Base-by-base conservation (phyloP, 2,797 vertebrate genomes). In the Ataeniobius toweri region DNA sequence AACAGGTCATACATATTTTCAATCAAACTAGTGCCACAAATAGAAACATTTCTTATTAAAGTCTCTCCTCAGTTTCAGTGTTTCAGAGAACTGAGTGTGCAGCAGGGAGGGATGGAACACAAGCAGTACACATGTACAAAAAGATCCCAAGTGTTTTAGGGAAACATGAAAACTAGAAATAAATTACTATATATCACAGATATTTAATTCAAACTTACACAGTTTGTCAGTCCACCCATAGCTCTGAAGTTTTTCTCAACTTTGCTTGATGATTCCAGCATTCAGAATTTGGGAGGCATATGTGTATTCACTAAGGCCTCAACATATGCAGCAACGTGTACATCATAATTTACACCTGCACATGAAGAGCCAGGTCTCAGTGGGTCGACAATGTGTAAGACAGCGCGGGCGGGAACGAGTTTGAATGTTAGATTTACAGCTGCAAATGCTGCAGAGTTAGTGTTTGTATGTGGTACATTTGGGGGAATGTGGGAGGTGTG, bases 1-100 rank as follows among this genome's bases (percentile, higher is more conserved):
- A 85, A 74, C 14, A 46, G 86, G 78, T 86, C 73, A 68, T 31
- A 75, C 73, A 68, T 31, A 75, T 68, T 74, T 70, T 88, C 77
- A 72, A 24, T 76, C 59, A 71, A 9, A 82, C 76, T 68, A 61
- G 55, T 75, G 59, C 74, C 48, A 56, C 48, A 56, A 74, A 70
- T 22, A 26, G 59, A 59, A 79, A 67, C 67, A 61, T 56, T 16
- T 75, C 74, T 71, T 46, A 67, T 36, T 75, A 53, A 74, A 68
- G 65, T 68, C 61, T 39, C 36, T 58, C 55, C 65, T 79, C 14
- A 26, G 59, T 59, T 65, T 39, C 31, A 36, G 36, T 36, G 36
- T 36, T 36, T 36, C 36, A 36, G 36, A 36, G 36, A 36, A 59
- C 4, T 59, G 56, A 59, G 13, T 14, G 26, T 26, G n/a, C 3